Conservation (phyloP, 2,113 vertebrate genomes). For the Phainopepla nitens region DNA sequence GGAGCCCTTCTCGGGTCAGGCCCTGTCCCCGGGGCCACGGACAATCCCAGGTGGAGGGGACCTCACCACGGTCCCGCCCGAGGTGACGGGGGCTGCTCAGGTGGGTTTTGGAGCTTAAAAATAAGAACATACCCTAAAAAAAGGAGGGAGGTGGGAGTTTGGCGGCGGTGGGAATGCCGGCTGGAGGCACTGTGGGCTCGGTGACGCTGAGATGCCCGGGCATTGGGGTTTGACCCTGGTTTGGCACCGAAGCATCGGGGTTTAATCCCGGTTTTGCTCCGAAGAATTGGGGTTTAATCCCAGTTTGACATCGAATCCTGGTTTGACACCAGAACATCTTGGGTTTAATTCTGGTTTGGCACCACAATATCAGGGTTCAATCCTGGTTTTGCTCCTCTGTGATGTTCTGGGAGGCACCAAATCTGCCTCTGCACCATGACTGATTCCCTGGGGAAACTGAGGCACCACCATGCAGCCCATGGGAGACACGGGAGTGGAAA, state of each 20-base stretch:
- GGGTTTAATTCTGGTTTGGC: background rate
- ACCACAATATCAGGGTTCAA: background rate
- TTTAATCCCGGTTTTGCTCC: background rate
- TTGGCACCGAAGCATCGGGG: background rate
- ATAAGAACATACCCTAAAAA: background rate
- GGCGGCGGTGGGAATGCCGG: background rate
- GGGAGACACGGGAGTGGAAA: rapidly evolving
- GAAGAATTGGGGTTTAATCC: background rate
- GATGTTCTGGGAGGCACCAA: background rate
- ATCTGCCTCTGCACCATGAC: background rate
- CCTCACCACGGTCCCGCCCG: background rate
- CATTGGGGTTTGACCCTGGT: background rate
- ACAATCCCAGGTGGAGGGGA: background rate
- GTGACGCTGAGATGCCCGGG: background rate
- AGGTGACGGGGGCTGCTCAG: background rate
- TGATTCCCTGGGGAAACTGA: background rate
- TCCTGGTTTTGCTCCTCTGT: background rate
- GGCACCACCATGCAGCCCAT: background rate
- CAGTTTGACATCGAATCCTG: background rate
- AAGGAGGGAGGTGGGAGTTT: background rate
- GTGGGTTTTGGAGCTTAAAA: background rate
- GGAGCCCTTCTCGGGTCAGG: background rate
- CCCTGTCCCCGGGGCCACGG: background rate
- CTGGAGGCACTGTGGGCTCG: background rate
- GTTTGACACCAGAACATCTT: background rate